Base-by-base conservation (phyloP, 1,140 invertebrate species). In the Lordiphosa mommai region DNA sequence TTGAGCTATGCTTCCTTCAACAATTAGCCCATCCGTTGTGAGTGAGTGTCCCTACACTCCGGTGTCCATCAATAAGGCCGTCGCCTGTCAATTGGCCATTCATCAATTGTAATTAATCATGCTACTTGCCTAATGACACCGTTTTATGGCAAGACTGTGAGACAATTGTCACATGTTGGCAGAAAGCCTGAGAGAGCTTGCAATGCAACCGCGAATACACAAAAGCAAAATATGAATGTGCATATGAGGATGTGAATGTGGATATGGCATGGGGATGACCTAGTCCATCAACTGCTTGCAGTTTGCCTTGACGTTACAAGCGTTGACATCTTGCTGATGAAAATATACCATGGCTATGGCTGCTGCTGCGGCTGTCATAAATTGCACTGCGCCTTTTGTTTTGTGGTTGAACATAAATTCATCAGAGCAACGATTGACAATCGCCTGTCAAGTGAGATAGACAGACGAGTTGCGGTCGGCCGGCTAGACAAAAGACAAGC, bases 91-190 rank as follows among this genome's bases (percentile, higher is more conserved):
- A 84, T 84, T 84, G 79, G 63, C 72, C 63, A 70, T 84, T 68
- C 72, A 84, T 84, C 77, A 84, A 59, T 69, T 72, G 77, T 77
- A 84, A 84, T 84, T 84, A 84, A 84, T 84, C 79, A 77, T 84
- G 61, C 61, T 70, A 49, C 64, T 50, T 32, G 68, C 57, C 64
- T 84, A 84, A 77, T 71, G 77, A 65, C 63, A 5, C 10, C 16
- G 14, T 30, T 17, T 17, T 23, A 5, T 23, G 20, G 20, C 5
- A 8, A n/a, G 36, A 16, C 40, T 37, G 17, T 50, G 40, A 50
- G 23, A 41, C 55, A 43, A 67, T 40, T 74, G 61, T 74, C 66
- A 60, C 52, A 63, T 63, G 48, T 71, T 57, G 58, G n/a, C 13
- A 4, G 0, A 52, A n/a, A n/a, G n/a, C n/a, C n/a, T n/a, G 10